Evolutionary conservation across 1,140 invertebrate genomes (phyloP).

Genomic region (Brachystomella parvula): DNA sequence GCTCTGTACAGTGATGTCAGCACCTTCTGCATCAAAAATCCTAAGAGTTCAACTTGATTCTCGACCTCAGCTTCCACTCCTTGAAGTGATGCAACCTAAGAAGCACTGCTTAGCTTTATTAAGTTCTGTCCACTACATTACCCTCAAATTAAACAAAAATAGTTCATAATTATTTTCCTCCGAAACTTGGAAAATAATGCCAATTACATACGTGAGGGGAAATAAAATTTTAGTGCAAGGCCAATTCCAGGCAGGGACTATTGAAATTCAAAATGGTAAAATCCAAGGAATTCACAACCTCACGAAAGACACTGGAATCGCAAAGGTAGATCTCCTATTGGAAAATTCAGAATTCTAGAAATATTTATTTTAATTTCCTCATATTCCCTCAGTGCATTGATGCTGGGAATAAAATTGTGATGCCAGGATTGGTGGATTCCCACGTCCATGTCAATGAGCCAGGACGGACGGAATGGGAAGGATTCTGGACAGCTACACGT

Average conservation of each 20-base stretch:
- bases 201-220: constrained; percentile 14
- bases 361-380: neutral
- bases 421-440: constrained; percentile 77
- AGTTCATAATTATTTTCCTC: too few species aligned
- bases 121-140: too few species aligned
- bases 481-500: constrained; percentile 57
- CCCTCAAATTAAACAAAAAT: too few species aligned
- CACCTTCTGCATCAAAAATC: too few species aligned
- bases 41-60: too few species aligned
- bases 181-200: too few species aligned
- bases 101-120: too few species aligned
- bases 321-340: neutral
- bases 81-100: too few species aligned
- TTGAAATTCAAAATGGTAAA: constrained; percentile 34
- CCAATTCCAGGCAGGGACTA: constrained; percentile 22
- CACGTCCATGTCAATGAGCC: constrained; percentile 85
- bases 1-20: too few species aligned
- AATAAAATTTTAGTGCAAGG: constrained; percentile 29
- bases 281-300: constrained; percentile 2
- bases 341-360: too few species aligned
- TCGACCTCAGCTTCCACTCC: too few species aligned
- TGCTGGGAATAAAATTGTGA: constrained; percentile 53
- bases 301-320: neutral
- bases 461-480: constrained; percentile 64
- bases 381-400: constrained; percentile 48